A percentile compares a stretch with the other conserved stretches of the same genome.
These are phyloP conservation scores for Holacanthus passer DNA, from an alignment of 2,113 vertebrate genomes.

Conservation along the genomic window DNA sequence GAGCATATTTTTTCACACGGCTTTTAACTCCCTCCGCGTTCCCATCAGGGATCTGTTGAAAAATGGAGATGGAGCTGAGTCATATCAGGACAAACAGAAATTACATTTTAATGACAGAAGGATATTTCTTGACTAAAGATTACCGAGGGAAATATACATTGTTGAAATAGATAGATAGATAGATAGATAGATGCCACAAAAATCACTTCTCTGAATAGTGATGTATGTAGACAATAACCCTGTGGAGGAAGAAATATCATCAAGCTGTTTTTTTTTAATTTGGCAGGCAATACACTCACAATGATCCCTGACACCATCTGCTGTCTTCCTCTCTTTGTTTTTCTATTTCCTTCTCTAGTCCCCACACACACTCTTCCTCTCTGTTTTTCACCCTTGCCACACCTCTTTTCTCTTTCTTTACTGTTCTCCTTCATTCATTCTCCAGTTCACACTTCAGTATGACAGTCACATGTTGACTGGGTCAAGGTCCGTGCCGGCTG, in stretches of 20 bases:
- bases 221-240: not conserved
- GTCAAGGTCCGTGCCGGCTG: conserved; percentile 29
- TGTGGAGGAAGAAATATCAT: conserved; percentile 1
- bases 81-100: not conserved
- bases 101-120: no score
- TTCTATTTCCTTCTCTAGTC: not conserved
- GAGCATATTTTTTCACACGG: not conserved
- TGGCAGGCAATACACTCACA: conserved; percentile 34
- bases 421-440: not conserved
- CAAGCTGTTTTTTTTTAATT: conserved; percentile 46
- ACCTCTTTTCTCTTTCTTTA: not conserved
- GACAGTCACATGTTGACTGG: conserved; percentile 41
- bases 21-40: not conserved
- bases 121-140: no score
- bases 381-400: not conserved
- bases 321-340: conserved; percentile 21
- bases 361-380: not conserved
- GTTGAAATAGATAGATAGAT: no score
- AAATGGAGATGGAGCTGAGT: not conserved
- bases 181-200: not conserved
- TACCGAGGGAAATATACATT: no score
- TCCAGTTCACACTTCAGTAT: conserved; percentile 12
- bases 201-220: not conserved
- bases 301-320: conserved; percentile 59
- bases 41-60: not conserved